Base-by-base conservation (phyloP, 1,140 invertebrate species). In the Drosophila biarmipes region DNA sequence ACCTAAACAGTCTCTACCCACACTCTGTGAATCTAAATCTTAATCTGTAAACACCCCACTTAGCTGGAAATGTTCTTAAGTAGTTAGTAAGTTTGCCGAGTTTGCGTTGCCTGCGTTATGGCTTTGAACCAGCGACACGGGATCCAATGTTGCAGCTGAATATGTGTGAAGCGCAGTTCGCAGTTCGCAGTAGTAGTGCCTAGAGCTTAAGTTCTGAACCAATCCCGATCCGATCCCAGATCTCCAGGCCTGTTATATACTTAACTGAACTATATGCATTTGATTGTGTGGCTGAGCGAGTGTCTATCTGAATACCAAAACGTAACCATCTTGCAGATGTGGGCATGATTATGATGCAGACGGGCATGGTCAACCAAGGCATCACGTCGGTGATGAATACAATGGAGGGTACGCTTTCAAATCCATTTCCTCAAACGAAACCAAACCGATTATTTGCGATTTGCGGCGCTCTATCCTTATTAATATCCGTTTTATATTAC, bases 271-370 rank as follows among this genome's bases (percentile, higher is more conserved):
- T 57, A 17, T 53, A 53, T 68, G 54, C 53, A 46, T 57, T 38
- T 58, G 29, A 42, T 5, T 69, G 48, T 73, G 57, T 68, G 69
- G 77, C 55, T 69, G 40, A 59, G 54, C 61, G 58, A 52, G 38
- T 79, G 84, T 77, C 56, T 66, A 73, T 51, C 54, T 57, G 76
- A 72, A 77, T 78, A 80, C 75, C 57, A 84, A 73, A 72, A 53
- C 46, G 68, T 84, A 64, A 85, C 63, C 80, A 68, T 90, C 68
- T 97, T 97, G 90, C 96, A 97, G 96, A 97, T 97, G 96, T 97
- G 93, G 96, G 96, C 94, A 97, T 97, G 96, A 96, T 97, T 95
- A 96, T 97, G 96, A 96, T 97, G 96, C 96, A 97, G 95, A 95
- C 95, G 92, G 96, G 96, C 94, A 97, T 97, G 96, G 96, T 97